phyloP scores from a whole-genome alignment of 2,113 vertebrate genomes.

The Oreotragus oreotragus region DNA sequence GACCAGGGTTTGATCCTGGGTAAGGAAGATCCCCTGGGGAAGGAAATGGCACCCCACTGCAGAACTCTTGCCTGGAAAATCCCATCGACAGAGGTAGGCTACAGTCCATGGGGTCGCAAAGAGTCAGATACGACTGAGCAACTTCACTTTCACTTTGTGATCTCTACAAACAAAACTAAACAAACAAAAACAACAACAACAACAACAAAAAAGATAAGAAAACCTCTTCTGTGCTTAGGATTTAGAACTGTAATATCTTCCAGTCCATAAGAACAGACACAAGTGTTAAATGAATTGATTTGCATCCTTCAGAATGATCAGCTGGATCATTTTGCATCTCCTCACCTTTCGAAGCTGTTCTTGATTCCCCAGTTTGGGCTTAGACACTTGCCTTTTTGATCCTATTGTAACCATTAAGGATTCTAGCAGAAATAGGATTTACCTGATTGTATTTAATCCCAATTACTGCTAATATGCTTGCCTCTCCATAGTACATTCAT shows the following conservation, averaged over 20 bases:
- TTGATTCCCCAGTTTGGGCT: neutral
- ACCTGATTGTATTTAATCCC: neutral
- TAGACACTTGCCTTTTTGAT: neutral
- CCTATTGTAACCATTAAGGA: neutral
- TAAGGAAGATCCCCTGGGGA: neutral
- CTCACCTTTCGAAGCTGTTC: neutral
- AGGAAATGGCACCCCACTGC: neutral
- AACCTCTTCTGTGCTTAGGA: neutral
- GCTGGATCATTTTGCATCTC: rapidly evolving
- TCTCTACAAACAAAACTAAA: neutral
- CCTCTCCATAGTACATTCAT: neutral
- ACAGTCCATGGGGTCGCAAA: neutral
- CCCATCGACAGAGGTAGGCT: neutral
- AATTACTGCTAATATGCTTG: neutral
- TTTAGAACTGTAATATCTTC: neutral
- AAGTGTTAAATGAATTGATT: neutral
- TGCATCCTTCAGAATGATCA: neutral
- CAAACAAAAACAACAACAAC: neutral
- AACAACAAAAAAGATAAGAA: neutral
- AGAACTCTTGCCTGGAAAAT: neutral
- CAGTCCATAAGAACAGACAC: neutral
- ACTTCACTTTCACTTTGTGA: neutral
- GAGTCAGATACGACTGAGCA: neutral
- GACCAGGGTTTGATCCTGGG: neutral
- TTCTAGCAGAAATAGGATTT: neutral